Conservation (phyloP, 2,797 vertebrate species). For the Saguinus oedipus region DNA sequence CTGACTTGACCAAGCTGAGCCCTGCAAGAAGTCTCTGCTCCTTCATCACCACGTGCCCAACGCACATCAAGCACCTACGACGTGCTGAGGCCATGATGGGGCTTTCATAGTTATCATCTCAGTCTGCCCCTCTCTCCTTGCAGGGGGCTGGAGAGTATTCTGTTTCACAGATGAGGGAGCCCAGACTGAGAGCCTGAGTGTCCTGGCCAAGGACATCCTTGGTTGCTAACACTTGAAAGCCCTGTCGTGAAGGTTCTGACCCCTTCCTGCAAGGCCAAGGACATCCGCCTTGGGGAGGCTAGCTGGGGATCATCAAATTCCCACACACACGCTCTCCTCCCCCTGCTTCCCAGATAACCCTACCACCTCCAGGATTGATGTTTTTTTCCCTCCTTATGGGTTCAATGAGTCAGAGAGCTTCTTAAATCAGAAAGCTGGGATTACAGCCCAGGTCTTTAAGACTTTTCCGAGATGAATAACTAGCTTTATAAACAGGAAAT, state of each 20-base stretch:
- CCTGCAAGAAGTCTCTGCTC: not conserved
- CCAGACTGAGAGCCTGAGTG: not conserved
- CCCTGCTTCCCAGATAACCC: not conserved
- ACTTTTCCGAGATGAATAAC: not conserved
- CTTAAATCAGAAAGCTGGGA: not conserved
- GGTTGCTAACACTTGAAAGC: not conserved
- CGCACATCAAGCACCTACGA: not conserved
- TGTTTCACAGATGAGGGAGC: not conserved
- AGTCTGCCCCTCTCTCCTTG: not conserved
- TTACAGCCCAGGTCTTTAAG: not conserved
- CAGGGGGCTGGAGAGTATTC: not conserved
- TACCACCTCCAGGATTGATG: not conserved
- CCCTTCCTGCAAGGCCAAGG: not conserved
- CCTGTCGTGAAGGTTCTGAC: accelerated
- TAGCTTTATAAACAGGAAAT: not conserved
- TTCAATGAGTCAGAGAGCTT: not conserved
- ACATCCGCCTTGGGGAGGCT: not conserved
- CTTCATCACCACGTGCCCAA: accelerated
- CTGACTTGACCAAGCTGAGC: not conserved
- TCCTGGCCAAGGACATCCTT: not conserved
- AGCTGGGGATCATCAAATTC: not conserved
- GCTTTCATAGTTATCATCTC: too few species aligned
- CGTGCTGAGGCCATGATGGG: accelerated
- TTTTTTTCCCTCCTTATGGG: not conserved
- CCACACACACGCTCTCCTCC: accelerated